Percentiles rank a stretch among this genome's conserved stretches.
Evolutionary conservation across 2,797 vertebrate species (phyloP).

Genomic region (Tokudaia muenninki): DNA sequence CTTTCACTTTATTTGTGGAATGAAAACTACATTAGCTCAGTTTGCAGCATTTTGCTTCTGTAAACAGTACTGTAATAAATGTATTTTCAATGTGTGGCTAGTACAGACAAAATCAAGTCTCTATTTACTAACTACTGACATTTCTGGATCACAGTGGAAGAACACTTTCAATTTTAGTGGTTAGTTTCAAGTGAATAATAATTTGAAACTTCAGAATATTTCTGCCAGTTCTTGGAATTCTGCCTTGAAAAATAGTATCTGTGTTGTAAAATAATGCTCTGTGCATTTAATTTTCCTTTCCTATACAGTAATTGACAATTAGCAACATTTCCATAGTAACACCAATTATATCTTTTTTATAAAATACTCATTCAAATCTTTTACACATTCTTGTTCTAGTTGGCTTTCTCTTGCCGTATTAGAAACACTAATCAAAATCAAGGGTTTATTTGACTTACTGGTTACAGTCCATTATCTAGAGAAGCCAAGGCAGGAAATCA

Average conservation of each 20-base stretch:
- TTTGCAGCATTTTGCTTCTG: slow-evolving; percentile 5
- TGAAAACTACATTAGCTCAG: neutral
- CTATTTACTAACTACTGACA: neutral
- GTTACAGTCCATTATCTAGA: neutral
- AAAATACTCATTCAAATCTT: neutral
- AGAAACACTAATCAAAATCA: neutral
- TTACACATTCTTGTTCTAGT: neutral
- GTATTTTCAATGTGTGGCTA: neutral
- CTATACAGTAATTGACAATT: slow-evolving; percentile 1
- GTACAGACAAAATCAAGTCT: neutral
- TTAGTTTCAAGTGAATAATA: slow-evolving; percentile 43
- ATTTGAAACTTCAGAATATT: neutral
- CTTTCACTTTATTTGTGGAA: neutral
- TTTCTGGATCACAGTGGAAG: slow-evolving; percentile 1
- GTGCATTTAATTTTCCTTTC: neutral
- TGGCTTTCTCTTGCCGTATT: neutral
- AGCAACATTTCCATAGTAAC: neutral
- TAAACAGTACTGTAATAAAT: slow-evolving; percentile 7
- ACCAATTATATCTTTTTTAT: slow-evolving; percentile 1
- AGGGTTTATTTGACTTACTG: neutral
- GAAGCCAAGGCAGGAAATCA: neutral
- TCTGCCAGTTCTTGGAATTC: neutral
- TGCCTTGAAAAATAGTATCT: neutral
- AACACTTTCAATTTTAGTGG: neutral
- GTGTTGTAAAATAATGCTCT: neutral